Base-by-base conservation (phyloP, 2,113 vertebrate species). In the Pygoscelis antarcticus region DNA sequence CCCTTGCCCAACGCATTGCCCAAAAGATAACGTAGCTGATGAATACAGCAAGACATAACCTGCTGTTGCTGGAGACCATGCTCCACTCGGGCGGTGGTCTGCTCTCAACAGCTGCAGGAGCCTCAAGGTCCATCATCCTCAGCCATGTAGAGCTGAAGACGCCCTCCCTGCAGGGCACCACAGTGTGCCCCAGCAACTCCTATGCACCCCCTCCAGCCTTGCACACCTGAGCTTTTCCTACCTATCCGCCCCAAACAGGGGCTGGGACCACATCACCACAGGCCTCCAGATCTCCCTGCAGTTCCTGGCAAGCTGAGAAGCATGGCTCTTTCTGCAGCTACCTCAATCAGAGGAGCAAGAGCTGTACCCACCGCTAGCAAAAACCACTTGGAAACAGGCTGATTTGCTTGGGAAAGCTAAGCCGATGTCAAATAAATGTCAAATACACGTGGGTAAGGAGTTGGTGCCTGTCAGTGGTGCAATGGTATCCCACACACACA, bases 81-180 rank as follows among this genome's bases (percentile, higher is more conserved):
- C 36, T 69, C 26, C 18, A 10, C 26, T 68, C 52, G 61, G 55
- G 65, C 0, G 0, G 17, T 8, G 21, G 30, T 11, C 40, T 34
- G 16, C 30, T 47, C 42, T 69, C 60, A 42, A 3, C 0, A 1
- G 30, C 60, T 62, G n/a, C 1, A 0, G 46, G 7, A 95, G 5
- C 36, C 26, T 70, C 21, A 40, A 69, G 10, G 20, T 54, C 30
- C 46, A 49, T 29, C 29, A 66, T 19, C 77, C 46, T 78, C 3
- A 3, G 16, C 42, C 38, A 64, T 2, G 1, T 0, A 42, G 40
- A 83, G 30, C 27, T 19, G 79, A 57, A 80, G 66, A 60, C 7
- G 2, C 10, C 10, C 19, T 47, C 25, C 20, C 57, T 49, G 52
- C 38, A 57, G 49, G 19, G 11, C 25, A 92, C 9, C 70, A 38